Evolutionary conservation across 2,888 invertebrate genomes (phyloP), one percentile per base, ranked within the genome.

Genomic region (Protula sp.): DNA sequence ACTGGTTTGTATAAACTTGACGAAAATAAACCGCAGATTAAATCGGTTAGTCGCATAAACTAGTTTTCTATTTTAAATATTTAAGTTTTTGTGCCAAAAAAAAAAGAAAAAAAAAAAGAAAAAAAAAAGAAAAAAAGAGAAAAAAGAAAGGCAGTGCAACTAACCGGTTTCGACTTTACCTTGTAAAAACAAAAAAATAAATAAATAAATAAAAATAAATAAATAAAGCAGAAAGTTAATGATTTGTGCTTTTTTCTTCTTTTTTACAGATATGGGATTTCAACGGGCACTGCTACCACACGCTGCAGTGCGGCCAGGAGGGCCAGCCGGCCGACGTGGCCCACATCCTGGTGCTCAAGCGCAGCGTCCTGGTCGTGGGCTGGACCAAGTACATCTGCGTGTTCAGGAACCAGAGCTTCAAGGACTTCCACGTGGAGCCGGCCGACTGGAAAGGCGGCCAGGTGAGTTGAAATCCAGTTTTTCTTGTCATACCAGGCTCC

Each of bases 231-330:
- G n/a, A n/a, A n/a, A n/a, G n/a, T n/a, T n/a, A n/a, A n/a, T n/a
- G n/a, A n/a, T 38, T 38, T 38, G 38, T 19, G 19, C 38, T 38
- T 38, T 14, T 38, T 19, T 47, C n/a, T 28, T 55, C n/a, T 57
- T 30, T 50, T 9, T 54, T 61, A 2, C 63, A 81, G 80, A 75
- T 81, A 24, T 81, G 81, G 81, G 81, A 81, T 64, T 79, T 78
- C 59, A 81, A 81, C 65, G 81, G 80, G 3, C 78, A 80, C 64
- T 78, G 79, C 65, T 77, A 74, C 64, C 78, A 80, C 67, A 73
- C 69, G 5, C 66, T 81, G 62, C 74, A 77, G 28, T 78, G 79
- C 69, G 67, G 72, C 2, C 72, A 71, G 2, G 62, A 63, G 9
- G 79, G 78, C 19, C 74, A 78, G 57, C 75, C 79, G 5, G 77